These are phyloP conservation scores for Acronicta psi DNA, from an alignment of 2,888 invertebrate species.

Conservation along the genomic window DNA sequence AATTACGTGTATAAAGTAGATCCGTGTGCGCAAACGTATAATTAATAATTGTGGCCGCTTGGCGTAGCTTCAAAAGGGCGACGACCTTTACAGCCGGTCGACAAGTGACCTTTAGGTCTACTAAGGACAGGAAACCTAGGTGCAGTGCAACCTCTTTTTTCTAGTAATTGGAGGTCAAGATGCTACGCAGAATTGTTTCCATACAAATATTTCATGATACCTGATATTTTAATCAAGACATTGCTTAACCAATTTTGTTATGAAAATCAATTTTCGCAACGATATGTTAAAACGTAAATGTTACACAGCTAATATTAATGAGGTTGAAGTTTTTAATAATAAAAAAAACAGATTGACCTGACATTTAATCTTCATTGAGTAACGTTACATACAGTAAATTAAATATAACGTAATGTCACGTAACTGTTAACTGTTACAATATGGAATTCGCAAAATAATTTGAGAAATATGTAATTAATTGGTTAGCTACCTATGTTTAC, in stretches of 20 bases:
- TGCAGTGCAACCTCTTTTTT: conserved; percentile 45
- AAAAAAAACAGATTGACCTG: conserved; percentile 37
- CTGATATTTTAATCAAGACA: not conserved
- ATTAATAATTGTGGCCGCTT: conserved; percentile 58
- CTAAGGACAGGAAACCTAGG: conserved; percentile 57
- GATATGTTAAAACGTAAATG: conserved; percentile 5
- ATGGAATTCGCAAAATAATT: conserved; percentile 7
- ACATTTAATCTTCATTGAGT: conserved; percentile 38
- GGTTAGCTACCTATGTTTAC: no score
- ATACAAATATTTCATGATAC: not conserved
- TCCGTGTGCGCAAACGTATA: conserved; percentile 55
- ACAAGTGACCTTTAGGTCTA: conserved; percentile 81
- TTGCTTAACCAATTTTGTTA: not conserved
- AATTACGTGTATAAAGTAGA: conserved; percentile 48
- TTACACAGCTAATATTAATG: conserved; percentile 8
- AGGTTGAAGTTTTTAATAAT: conserved; percentile 20
- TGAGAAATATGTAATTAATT: not conserved
- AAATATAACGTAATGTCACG: conserved; percentile 22
- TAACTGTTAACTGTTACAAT: no score
- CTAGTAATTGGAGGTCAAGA: conserved; percentile 34
- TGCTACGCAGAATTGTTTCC: conserved; percentile 5
- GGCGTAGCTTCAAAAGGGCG: conserved; percentile 69
- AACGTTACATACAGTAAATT: conserved; percentile 8
- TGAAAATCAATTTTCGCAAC: conserved; percentile 16
- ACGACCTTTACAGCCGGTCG: conserved; percentile 74